phyloP scores from a whole-genome alignment of 2,797 vertebrate species.

The Smutsia temminckii region DNA sequence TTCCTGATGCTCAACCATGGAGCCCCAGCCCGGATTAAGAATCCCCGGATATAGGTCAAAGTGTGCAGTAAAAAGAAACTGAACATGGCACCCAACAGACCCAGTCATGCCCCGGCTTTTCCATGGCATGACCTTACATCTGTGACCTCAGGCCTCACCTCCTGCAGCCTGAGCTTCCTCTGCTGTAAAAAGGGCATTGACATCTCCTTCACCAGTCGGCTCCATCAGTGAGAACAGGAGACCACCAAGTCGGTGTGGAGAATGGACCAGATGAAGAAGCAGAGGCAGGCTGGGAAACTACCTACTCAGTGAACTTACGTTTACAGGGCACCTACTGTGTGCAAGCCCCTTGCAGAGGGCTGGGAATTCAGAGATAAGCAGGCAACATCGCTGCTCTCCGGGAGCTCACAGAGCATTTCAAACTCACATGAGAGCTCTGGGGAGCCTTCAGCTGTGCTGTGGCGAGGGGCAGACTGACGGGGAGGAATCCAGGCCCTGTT shows the following conservation, averaged over 20 bases:
- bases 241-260: no score
- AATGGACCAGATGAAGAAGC: background rate
- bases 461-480: background rate
- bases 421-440: background rate
- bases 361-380: background rate
- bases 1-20: background rate
- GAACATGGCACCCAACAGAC: background rate
- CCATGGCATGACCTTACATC: fast-evolving
- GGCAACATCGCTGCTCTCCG: background rate
- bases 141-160: background rate
- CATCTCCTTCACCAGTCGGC: background rate
- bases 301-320: no score
- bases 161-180: background rate
- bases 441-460: fast-evolving
- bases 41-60: background rate
- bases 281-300: background rate
- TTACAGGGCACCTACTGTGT: background rate
- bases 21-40: background rate
- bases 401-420: background rate
- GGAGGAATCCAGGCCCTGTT: background rate
- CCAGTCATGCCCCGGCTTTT: fast-evolving
- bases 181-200: no score
- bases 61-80: fast-evolving
- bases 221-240: background rate
- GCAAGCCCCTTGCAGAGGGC: background rate